These are phyloP conservation scores for Aphelinus certus DNA, from an alignment of 1,140 invertebrate species.

Conservation along the genomic window DNA sequence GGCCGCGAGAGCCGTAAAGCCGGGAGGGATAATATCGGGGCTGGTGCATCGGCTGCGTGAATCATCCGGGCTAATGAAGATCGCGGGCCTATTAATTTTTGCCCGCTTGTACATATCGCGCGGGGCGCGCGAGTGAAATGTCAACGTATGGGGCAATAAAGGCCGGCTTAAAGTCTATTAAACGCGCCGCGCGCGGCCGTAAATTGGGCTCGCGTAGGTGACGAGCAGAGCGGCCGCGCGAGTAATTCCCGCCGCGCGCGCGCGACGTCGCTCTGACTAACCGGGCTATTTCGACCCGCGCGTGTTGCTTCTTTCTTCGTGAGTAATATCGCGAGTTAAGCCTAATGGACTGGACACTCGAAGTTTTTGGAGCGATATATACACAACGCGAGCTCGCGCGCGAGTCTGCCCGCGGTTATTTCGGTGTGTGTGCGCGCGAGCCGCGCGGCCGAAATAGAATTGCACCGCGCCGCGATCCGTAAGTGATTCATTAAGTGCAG, in stretches of 20 bases:
- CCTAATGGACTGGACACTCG: no score
- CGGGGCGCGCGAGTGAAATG: not conserved
- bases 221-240: not conserved
- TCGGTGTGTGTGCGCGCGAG: no score
- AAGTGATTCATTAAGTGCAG: no score
- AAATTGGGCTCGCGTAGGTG: conserved; percentile 14
- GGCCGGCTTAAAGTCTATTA: conserved; percentile 14
- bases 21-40: no score
- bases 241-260: conserved; percentile 21
- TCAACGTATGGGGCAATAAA: conserved; percentile 21
- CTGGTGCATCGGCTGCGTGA: no score
- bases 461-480: no score
- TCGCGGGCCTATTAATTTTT: not conserved
- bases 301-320: conserved; percentile 39
- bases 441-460: no score
- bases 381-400: no score
- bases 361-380: no score
- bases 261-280: conserved; percentile 48
- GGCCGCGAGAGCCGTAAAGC: no score
- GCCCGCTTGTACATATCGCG: not conserved
- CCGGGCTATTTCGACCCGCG: conserved; percentile 49
- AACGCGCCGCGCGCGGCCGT: conserved; percentile 2
- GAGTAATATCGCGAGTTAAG: conserved; percentile 44
- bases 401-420: no score
- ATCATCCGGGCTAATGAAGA: conserved; percentile 13